These are phyloP conservation scores for Tetragonula clypearis DNA, from an alignment of 1,140 invertebrate species.

Conservation along the genomic window DNA sequence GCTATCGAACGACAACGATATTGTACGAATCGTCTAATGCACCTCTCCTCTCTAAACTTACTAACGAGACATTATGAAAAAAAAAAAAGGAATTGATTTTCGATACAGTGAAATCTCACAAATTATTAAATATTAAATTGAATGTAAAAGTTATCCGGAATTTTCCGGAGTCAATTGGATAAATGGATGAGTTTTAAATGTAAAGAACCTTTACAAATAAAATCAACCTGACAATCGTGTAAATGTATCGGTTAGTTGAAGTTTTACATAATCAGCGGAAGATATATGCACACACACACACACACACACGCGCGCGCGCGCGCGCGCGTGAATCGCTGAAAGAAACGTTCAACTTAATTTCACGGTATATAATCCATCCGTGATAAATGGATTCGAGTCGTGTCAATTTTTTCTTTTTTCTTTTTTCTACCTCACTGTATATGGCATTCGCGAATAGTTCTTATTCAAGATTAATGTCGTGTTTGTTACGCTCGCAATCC, in stretches of 20 bases:
- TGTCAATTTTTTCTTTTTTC: constrained; percentile 5
- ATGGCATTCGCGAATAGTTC: neutral
- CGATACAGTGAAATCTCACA: neutral
- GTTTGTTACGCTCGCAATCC: constrained; percentile 23
- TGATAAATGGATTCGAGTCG: constrained; percentile 13
- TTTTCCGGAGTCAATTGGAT: neutral
- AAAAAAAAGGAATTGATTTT: neutral
- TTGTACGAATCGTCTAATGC: neutral
- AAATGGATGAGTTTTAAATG: neutral
- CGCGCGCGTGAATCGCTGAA: neutral
- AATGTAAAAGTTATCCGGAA: neutral
- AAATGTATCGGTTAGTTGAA: neutral
- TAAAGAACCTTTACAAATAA: neutral
- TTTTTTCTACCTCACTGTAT: neutral
- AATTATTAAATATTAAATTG: neutral
- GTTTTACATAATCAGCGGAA: neutral
- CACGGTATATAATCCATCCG: constrained; percentile 3
- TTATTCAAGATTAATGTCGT: constrained; percentile 34
- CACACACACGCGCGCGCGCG: neutral
- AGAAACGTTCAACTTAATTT: constrained; percentile 22
- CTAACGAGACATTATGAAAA: neutral
- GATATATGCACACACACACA: constrained; percentile 11
- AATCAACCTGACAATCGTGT: neutral
- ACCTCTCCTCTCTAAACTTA: neutral
- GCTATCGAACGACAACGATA: neutral